These are phyloP conservation scores for Syngnathus floridae DNA, from an alignment of 2,113 vertebrate genomes.

Conservation along the genomic window DNA sequence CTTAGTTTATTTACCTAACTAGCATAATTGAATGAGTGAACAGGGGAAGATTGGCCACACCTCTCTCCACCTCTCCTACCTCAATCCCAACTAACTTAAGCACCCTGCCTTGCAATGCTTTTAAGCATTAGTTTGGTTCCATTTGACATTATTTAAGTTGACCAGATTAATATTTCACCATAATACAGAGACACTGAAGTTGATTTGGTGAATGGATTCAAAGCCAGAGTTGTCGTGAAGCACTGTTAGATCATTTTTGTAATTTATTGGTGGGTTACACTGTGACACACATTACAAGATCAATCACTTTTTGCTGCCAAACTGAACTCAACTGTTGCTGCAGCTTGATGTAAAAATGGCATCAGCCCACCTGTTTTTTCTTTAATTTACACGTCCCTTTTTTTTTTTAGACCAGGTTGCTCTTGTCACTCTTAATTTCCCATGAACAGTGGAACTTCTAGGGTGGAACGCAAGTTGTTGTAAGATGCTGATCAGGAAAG, in stretches of 20 bases:
- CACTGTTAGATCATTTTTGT: neutral
- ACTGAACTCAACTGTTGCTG: neutral
- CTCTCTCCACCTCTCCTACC: conserved; percentile 50
- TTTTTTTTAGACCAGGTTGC: conserved; percentile 31
- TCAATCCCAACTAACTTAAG: conserved; percentile 39
- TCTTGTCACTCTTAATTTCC: conserved; percentile 43
- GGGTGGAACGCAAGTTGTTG: neutral
- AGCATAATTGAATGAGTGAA: conserved; percentile 47
- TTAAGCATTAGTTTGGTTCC: neutral
- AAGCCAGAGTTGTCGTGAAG: neutral
- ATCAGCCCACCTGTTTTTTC: conserved; percentile 12
- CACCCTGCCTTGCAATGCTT: conserved; percentile 23
- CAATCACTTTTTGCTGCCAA: neutral
- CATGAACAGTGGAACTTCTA: conserved; percentile 32
- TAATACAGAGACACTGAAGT: neutral
- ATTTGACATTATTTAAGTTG: neutral
- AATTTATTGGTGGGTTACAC: neutral
- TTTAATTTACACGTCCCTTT: conserved; percentile 15
- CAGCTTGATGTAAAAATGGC: neutral
- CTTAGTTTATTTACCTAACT: conserved; percentile 35
- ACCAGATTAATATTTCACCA: conserved; percentile 18
- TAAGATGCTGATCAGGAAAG: neutral
- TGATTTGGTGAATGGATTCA: neutral
- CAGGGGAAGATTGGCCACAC: conserved; percentile 46
- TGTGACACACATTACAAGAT: neutral